Evolutionary conservation across 2,888 invertebrate genomes (phyloP), one percentile per base, ranked within the genome.

Genomic region (Morinoia aosen): DNA sequence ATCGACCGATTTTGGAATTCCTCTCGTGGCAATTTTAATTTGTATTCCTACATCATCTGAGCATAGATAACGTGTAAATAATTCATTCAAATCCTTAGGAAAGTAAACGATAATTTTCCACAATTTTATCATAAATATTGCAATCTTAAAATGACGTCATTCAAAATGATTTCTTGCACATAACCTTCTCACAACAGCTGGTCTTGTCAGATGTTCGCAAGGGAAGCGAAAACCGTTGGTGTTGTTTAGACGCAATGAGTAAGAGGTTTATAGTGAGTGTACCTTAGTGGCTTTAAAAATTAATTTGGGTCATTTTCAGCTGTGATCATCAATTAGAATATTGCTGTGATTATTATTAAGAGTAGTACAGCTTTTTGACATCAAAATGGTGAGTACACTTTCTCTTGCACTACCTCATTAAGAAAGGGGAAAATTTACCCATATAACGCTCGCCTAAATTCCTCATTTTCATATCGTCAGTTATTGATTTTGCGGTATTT

Each of bases 291-390:
- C 76, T 76, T 76, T 76, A 76, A 76, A 76, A 76, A 76, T 76
- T 76, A 76, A 76, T 76, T 76, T 19, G 12, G 76, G 76, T 33
- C 1, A 76, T 76, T 76, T 76, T 76, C 76, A 76, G 33, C 76
- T 76, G 76, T 76, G 76, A 76, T 76, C 76, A 76, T 76, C 25
- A 76, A 25, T 76, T 76, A 76, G 76, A 76, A 76, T 16, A 76
- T 76, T 76, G 76, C 76, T 76, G 76, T 76, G 76, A 76, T 76
- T 76, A 76, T 25, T 76, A 76, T 76, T 76, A 76, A 76, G 76
- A 33, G 76, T 76, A 76, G 76, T 76, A 25, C 76, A 76, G 76
- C 76, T 33, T 76, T 76, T 76, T 33, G 10, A 16, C 76, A 19
- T 76, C 76, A 76, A 33, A 76, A 76, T 76, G 76, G 76, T 76